Base-by-base conservation (phyloP, 1,140 invertebrate genomes). In the Carposina sasakii region DNA sequence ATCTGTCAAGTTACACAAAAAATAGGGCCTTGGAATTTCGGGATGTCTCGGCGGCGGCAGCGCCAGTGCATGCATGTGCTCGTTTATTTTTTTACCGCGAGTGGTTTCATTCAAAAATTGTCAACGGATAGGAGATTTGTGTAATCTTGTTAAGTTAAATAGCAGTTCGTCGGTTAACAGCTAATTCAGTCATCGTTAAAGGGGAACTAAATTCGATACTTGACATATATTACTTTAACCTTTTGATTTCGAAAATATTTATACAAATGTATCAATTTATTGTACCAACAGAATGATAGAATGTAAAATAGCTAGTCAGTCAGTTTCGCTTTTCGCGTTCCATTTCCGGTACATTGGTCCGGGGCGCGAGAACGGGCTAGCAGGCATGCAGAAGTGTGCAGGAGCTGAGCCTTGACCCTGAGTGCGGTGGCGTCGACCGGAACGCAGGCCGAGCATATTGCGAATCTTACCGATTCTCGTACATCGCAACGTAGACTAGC, bases 71-170 rank as follows among this genome's bases (percentile, higher is more conserved):
- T 63, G 60, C 74, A 76, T 59, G 69, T 79, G 76, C 75, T 75
- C 64, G 60, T 76, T 71, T 70, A 74, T 75, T 76, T 76, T 75
- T 83, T 81, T 73, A 69, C 57, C 46, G 46, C 51, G 60, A 63
- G 58, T 63, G 66, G 76, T 68, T 82, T 81, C 79, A 83, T 83
- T 83, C 79, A 83, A 83, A 83, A 76, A 79, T 75, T 72, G 71
- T 78, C 74, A 75, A 71, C 71, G 74, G 56, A 65, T 70, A 74
- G 63, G 59, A 68, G 76, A 79, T 77, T 81, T 79, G 74, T 81
- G 76, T 83, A 81, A 83, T 81, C 76, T 78, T 72, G 76, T 83
- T 83, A 76, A 62, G 68, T 67, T 74, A 66, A n/a, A 76, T 71
- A 72, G 67, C 52, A 64, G 59, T 60, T 60, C 51, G 57, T 37